Evolutionary conservation across 2,797 vertebrate genomes (phyloP).

Genomic region (Thaleichthys pacificus): DNA sequence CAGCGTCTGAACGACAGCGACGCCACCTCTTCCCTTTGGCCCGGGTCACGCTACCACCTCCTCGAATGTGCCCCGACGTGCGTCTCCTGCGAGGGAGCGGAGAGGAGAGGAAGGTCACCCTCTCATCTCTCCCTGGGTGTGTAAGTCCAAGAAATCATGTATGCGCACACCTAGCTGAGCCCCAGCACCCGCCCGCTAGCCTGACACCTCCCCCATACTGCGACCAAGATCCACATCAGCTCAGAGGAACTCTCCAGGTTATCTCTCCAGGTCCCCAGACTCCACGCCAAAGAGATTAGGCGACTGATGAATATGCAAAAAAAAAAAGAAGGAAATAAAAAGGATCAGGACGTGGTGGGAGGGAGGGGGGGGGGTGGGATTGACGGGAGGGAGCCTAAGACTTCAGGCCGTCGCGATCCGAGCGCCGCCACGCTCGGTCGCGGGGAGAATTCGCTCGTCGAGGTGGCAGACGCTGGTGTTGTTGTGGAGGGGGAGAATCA

Average conservation of each 20-base stretch:
- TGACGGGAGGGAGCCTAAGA: slow-evolving; percentile 44
- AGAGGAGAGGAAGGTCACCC: slow-evolving; percentile 53
- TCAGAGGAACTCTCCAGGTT: slow-evolving; percentile 68
- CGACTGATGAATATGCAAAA: slow-evolving; percentile 65
- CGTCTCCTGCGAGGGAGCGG: slow-evolving; percentile 16
- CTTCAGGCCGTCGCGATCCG: slow-evolving; percentile 60
- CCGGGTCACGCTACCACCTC: slow-evolving; percentile 1
- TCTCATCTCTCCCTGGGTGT: slow-evolving; percentile 23
- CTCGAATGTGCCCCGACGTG: slow-evolving; percentile 30
- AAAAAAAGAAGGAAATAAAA: slow-evolving; percentile 30
- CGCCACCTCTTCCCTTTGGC: not conserved
- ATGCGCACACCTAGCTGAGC: slow-evolving; percentile 70
- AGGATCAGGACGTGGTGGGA: slow-evolving; percentile 29
- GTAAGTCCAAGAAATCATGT: slow-evolving; percentile 75
- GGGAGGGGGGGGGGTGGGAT: slow-evolving; percentile 7
- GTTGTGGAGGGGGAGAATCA: slow-evolving; percentile 28
- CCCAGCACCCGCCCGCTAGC: slow-evolving; percentile 42
- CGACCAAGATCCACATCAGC: slow-evolving; percentile 61
- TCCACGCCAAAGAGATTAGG: slow-evolving; percentile 68
- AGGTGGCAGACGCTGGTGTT: slow-evolving; percentile 44
- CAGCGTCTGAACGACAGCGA: not conserved
- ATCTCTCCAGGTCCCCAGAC: slow-evolving; percentile 59
- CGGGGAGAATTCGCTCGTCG: slow-evolving; percentile 48
- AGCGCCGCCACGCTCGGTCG: slow-evolving; percentile 53
- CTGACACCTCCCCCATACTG: slow-evolving; percentile 40